Percentiles rank a stretch among this genome's conserved stretches.
These are phyloP conservation scores for Eublepharis macularius DNA, from an alignment of 2,113 vertebrate genomes.

Conservation along the genomic window DNA sequence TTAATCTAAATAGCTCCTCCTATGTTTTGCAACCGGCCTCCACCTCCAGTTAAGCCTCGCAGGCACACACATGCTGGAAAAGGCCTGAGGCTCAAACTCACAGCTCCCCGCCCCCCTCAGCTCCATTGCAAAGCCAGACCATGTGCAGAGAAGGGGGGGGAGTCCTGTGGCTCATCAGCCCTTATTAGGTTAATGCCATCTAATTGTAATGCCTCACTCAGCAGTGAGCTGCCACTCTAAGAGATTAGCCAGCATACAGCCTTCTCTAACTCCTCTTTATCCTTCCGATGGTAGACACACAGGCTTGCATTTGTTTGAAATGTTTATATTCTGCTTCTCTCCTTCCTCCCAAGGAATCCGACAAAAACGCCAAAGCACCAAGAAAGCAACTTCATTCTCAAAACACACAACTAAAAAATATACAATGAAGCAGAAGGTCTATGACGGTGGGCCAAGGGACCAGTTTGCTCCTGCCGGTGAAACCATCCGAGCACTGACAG, in stretches of 20 bases:
- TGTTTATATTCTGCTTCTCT: neutral
- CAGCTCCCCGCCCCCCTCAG: too few relatives aligned
- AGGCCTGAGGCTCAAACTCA: neutral
- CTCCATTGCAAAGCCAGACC: neutral
- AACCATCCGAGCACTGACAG: too few relatives aligned
- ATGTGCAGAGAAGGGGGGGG: neutral
- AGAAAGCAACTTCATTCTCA: too few relatives aligned
- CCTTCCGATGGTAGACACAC: neutral
- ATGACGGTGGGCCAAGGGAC: too few relatives aligned
- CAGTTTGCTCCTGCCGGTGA: too few relatives aligned
- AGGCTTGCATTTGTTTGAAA: neutral
- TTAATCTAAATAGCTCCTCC: too few relatives aligned
- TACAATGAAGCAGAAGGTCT: too few relatives aligned
- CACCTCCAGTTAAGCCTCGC: neutral
- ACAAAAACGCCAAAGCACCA: too few relatives aligned
- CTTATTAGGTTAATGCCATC: constrained; percentile 68
- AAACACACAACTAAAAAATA: too few relatives aligned
- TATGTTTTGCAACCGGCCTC: neutral
- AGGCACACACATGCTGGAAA: neutral
- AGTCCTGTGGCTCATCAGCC: constrained; percentile 51
- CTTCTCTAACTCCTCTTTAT: neutral
- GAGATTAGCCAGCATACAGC: constrained; percentile 59
- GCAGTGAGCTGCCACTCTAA: constrained; percentile 41
- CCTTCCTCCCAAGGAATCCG: too few relatives aligned
- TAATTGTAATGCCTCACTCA: constrained; percentile 53